These are phyloP conservation scores for Oplegnathus fasciatus DNA, from an alignment of 2,113 vertebrate species.

Conservation along the genomic window DNA sequence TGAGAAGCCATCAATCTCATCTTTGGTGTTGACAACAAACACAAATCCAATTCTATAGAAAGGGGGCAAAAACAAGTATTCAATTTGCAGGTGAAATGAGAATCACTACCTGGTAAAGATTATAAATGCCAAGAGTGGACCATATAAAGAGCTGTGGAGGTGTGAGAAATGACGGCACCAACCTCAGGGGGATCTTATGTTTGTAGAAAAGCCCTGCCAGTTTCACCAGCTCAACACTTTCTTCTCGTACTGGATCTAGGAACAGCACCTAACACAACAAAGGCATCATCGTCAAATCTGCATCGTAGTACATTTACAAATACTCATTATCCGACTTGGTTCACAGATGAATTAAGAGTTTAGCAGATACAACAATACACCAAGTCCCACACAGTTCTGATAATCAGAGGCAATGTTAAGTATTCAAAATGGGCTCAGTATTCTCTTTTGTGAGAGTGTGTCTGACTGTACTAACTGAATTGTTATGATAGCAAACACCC, in stretches of 20 bases:
- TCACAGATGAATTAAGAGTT: not conserved
- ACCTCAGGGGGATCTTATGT: conserved; percentile 94
- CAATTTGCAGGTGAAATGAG: conserved; percentile 73
- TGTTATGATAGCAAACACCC: not conserved
- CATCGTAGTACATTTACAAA: not conserved
- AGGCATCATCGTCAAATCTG: conserved; percentile 9
- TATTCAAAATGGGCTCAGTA: not conserved
- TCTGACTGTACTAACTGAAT: not conserved
- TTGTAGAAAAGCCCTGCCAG: conserved; percentile 91
- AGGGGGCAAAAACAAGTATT: conserved; percentile 65
- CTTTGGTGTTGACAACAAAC: conserved; percentile 91
- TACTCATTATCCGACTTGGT: not conserved
- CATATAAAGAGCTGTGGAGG: conserved; percentile 52
- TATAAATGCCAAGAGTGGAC: conserved; percentile 62
- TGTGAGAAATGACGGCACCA: conserved; percentile 46
- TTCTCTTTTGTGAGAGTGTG: not conserved
- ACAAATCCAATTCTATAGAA: conserved; percentile 94
- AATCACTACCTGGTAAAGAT: conserved; percentile 65
- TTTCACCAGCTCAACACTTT: conserved; percentile 89
- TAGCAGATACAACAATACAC: not conserved
- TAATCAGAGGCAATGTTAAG: not conserved
- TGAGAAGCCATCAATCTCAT: conserved; percentile 88
- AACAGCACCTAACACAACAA: conserved; percentile 90
- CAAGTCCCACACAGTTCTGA: not conserved
- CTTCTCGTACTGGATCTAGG: conserved; percentile 90